phyloP scores from a whole-genome alignment of 1,140 invertebrate species.

The Halictus rubicundus region DNA sequence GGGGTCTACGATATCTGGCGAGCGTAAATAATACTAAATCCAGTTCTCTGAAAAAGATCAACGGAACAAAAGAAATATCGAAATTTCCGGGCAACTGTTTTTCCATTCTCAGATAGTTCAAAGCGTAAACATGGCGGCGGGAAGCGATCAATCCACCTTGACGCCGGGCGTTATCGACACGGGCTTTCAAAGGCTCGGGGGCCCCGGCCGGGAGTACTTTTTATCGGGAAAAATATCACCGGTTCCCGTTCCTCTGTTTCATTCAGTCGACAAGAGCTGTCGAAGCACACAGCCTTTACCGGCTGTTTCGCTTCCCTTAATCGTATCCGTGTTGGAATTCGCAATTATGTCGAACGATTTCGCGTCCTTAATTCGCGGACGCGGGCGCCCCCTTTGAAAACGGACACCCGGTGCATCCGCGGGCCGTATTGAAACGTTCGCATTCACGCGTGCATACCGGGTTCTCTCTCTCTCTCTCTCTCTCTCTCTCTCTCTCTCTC shows the following conservation, averaged over 20 bases:
- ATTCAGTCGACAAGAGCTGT: not conserved
- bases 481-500: too few species aligned
- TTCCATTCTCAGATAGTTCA: not conserved
- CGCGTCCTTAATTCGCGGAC: constrained; percentile 7
- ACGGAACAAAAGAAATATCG: not conserved
- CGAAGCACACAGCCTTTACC: not conserved
- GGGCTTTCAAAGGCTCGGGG: constrained; percentile 32
- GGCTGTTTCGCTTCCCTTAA: not conserved
- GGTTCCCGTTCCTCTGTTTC: constrained; percentile 15
- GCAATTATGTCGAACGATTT: not conserved
- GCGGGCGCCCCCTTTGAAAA: not conserved
- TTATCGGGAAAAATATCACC: constrained; percentile 18
- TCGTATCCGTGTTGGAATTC: not conserved
- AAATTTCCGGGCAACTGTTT: not conserved
- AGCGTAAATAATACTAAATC: not conserved
- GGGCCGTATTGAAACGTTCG: constrained; percentile 25
- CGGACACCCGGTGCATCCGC: constrained; percentile 20
- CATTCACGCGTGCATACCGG: constrained; percentile 10
- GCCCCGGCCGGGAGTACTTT: constrained; percentile 4
- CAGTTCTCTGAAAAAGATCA: not conserved
- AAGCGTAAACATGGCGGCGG: not conserved
- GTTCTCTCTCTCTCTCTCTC: too few species aligned
- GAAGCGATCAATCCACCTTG: constrained; percentile 15
- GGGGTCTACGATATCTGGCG: too few species aligned
- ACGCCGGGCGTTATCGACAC: constrained; percentile 14